phyloP scores from a whole-genome alignment of 2,888 invertebrate genomes.

The Endotricha flammealis region DNA sequence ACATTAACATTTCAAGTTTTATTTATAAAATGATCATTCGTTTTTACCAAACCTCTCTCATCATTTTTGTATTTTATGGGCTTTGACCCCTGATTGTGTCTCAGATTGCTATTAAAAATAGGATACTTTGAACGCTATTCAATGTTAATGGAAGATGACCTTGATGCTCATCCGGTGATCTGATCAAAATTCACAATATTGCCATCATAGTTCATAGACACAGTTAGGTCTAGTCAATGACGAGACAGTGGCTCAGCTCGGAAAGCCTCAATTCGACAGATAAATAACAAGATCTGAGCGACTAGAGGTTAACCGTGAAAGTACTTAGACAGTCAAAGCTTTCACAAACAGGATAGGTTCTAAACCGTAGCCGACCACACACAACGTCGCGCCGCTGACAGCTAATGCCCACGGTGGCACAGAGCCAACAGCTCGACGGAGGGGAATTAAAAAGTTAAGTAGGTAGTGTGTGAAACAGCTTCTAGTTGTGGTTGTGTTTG shows the following conservation, averaged over 20 bases:
- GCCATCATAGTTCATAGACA: slow-evolving; percentile 1
- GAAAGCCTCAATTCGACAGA: neutral
- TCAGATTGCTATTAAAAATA: slow-evolving; percentile 2
- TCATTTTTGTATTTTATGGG: slow-evolving; percentile 17
- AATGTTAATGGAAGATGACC: slow-evolving; percentile 5
- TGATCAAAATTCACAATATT: slow-evolving; percentile 7
- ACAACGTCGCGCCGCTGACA: slow-evolving; percentile 4
- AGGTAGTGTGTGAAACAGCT: slow-evolving; percentile 44
- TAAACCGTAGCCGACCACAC: slow-evolving; percentile 16
- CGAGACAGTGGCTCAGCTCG: neutral
- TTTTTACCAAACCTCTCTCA: slow-evolving; percentile 11
- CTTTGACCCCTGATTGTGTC: slow-evolving; percentile 9
- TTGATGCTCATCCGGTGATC: slow-evolving; percentile 4
- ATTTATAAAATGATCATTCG: slow-evolving; percentile 11
- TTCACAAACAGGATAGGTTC: slow-evolving; percentile 6
- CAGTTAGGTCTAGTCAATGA: neutral
- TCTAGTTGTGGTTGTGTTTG: slow-evolving; percentile 33
- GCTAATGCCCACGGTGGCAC: slow-evolving; percentile 10
- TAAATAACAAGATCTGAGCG: neutral
- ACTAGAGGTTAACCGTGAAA: slow-evolving; percentile 6
- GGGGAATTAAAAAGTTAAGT: slow-evolving; percentile 35
- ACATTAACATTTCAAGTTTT: slow-evolving; percentile 16
- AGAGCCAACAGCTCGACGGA: slow-evolving; percentile 18
- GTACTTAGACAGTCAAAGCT: slow-evolving; percentile 1
- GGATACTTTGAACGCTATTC: slow-evolving; percentile 6